Conservation (phyloP, 2,113 vertebrate species). For the Mionectes macconnelli region DNA sequence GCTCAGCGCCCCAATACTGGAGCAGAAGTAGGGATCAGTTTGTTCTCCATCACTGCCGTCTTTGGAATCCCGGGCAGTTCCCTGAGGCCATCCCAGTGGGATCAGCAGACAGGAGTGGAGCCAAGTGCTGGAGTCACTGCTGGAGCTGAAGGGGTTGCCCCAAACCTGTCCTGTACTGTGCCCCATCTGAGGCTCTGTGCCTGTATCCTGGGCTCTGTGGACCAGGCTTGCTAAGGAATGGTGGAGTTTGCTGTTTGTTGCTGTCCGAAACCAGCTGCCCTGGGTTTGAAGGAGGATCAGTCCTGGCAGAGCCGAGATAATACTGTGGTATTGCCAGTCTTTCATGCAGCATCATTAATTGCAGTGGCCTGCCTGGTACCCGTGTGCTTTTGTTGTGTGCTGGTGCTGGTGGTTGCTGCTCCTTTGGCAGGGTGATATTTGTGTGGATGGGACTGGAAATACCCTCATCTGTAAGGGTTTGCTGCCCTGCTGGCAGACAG, state of each 20-base stretch:
- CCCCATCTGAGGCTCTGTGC: rapidly evolving
- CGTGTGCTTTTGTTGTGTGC: background rate
- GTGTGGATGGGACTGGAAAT: background rate
- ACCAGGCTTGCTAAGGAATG: background rate
- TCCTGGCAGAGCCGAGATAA: background rate
- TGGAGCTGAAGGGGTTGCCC: background rate
- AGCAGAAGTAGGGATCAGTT: background rate
- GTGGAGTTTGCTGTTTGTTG: background rate
- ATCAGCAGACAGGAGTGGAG: background rate
- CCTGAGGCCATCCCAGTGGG: background rate
- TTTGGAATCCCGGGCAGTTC: background rate
- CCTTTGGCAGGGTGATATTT: background rate
- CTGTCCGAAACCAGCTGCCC: background rate
- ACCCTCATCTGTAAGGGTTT: background rate
- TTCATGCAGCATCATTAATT: background rate
- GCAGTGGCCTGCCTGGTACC: background rate
- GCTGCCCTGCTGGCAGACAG: background rate
- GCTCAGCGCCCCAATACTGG: background rate
- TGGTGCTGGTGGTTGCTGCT: background rate
- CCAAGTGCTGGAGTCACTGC: background rate
- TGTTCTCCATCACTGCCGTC: background rate
- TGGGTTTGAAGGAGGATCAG: background rate
- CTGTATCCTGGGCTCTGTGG: background rate
- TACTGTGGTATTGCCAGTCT: background rate
- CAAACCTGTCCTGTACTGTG: background rate